Base-by-base conservation (phyloP, 2,888 invertebrate species). In the Pyrocoelia pectoralis region DNA sequence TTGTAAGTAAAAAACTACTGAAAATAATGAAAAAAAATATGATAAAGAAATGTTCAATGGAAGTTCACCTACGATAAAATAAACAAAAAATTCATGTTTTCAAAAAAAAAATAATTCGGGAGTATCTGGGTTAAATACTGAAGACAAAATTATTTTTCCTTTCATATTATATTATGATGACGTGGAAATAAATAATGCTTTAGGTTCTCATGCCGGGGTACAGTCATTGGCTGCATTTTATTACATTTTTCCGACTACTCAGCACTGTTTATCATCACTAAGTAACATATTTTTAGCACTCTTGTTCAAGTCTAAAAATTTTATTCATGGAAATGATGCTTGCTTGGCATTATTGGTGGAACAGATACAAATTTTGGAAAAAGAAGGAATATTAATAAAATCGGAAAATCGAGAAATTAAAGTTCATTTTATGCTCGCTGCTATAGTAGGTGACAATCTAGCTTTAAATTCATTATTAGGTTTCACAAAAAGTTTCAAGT, bases 391-490 rank as follows among this genome's bases (percentile, higher is more conserved):
- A 1, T 2, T 52, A 9, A 29, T 52, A 29, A 13, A 52, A 29
- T 13, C 14, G 13, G 9, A 14, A n/a, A n/a, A n/a, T n/a, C n/a
- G n/a, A n/a, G n/a, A n/a, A n/a, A n/a, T n/a, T n/a, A n/a, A n/a
- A n/a, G n/a, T 54, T 17, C 9, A 41, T 54, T 54, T 54, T 41
- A 41, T 54, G 15, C 24, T 41, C 13, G 12, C n/a, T 13, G 41
- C 18, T 15, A 19, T 53, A 15, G 52, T 53, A 2, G 38, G 57
- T 33, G 33, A 57, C 4, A 57, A 57, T 18, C 51, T 48, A 38
- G 33, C 12, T 2, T 9, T 57, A 0, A 50, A 24, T 57, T 57
- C 33, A 10, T 8, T 57, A 0, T 6, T 24, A 5, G 56, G 28
- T 28, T 56, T 46, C 14, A 28, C 46, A 2, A 56, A 46, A 56